phyloP scores from a whole-genome alignment of 1,140 invertebrate species.

The Anadara kagoshimensis region DNA sequence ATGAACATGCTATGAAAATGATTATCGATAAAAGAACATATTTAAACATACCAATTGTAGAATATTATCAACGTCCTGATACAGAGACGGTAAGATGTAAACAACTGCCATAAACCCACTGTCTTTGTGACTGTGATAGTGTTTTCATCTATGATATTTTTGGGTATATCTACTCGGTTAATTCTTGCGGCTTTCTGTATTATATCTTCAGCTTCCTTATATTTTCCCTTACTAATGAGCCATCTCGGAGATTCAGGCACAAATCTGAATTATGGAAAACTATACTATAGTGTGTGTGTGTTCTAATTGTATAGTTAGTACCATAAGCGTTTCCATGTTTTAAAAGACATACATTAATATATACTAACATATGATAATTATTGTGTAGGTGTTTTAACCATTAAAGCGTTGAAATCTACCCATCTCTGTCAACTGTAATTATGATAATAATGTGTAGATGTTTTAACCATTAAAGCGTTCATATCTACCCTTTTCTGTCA shows the following conservation, averaged over 20 bases:
- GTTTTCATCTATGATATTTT: slow-evolving; percentile 22
- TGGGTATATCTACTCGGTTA: slow-evolving; percentile 44
- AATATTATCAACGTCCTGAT: slow-evolving; percentile 46
- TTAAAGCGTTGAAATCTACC: too few relatives aligned
- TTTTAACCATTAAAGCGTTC: too few relatives aligned
- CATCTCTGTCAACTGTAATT: too few relatives aligned
- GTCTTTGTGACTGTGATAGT: background rate
- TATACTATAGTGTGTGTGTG: background rate
- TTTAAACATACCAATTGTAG: slow-evolving; percentile 46
- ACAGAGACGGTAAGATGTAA: slow-evolving; percentile 25
- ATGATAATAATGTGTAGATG: too few relatives aligned
- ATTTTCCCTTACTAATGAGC: slow-evolving; percentile 43
- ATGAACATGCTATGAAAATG: too few relatives aligned
- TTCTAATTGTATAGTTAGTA: too few relatives aligned
- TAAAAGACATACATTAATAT: too few relatives aligned
- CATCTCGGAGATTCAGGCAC: slow-evolving; percentile 60
- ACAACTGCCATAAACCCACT: slow-evolving; percentile 39
- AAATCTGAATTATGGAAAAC: slow-evolving; percentile 19
- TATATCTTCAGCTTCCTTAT: slow-evolving; percentile 40
- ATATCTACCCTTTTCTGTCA: too few relatives aligned
- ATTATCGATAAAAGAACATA: too few relatives aligned
- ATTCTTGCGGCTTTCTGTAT: slow-evolving; percentile 42
- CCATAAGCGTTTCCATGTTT: too few relatives aligned
- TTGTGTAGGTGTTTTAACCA: too few relatives aligned
- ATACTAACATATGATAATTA: too few relatives aligned